phyloP scores from a whole-genome alignment of 2,113 vertebrate genomes.

The Rallus limicola region DNA sequence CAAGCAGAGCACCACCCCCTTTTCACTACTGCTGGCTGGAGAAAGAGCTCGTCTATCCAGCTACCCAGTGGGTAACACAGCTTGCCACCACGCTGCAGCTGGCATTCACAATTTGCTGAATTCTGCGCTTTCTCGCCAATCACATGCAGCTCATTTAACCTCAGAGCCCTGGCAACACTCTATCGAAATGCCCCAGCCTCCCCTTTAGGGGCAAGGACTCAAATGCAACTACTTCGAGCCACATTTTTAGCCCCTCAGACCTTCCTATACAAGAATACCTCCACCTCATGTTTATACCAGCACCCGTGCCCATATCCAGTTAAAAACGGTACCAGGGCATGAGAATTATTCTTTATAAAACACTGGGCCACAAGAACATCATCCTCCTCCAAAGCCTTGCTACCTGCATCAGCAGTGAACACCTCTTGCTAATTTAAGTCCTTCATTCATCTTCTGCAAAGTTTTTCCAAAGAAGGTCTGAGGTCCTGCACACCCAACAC shows the following conservation, averaged over 20 bases:
- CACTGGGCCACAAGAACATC: neutral
- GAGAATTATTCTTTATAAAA: neutral
- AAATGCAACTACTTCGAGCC: neutral
- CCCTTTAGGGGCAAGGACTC: neutral
- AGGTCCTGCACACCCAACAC: neutral
- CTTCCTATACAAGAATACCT: neutral
- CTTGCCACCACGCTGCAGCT: neutral
- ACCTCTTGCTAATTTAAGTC: neutral
- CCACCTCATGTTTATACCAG: neutral
- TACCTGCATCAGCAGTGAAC: neutral
- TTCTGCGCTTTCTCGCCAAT: neutral
- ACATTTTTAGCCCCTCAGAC: neutral
- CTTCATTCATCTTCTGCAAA: neutral
- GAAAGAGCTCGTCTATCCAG: neutral
- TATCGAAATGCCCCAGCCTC: neutral
- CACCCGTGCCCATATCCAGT: neutral
- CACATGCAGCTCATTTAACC: neutral
- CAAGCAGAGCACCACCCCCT: neutral
- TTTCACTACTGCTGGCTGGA: neutral
- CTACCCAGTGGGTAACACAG: neutral
- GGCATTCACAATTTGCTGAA: neutral
- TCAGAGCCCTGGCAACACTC: neutral
- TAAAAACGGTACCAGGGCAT: fast-evolving
- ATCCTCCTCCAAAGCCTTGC: neutral
- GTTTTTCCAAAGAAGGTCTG: neutral